Conservation (phyloP, 2,113 vertebrate genomes). For the Siniperca knerii region DNA sequence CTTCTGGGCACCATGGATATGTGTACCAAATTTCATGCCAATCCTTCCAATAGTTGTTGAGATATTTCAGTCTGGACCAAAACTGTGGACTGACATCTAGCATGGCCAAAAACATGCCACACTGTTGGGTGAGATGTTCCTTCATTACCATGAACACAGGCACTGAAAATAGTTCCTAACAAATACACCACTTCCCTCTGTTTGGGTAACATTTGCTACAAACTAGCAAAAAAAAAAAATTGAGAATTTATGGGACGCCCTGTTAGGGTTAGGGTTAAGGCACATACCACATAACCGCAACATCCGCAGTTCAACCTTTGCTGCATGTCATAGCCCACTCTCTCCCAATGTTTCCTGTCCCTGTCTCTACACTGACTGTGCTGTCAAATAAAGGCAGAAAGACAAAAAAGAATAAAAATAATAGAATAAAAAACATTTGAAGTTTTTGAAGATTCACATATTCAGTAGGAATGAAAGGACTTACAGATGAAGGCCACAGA, state of each 20-base stretch:
- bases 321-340: neutral
- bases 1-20: too few relatives aligned
- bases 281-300: too few relatives aligned
- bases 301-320: neutral
- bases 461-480: neutral
- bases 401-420: neutral
- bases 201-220: too few relatives aligned
- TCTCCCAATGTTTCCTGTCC: neutral
- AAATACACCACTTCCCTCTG: neutral
- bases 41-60: too few relatives aligned
- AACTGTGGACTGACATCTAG: too few relatives aligned
- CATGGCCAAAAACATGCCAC: neutral
- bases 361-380: neutral
- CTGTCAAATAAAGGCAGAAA: neutral
- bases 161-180: neutral
- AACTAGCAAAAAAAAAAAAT: too few relatives aligned
- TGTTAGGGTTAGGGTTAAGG: too few relatives aligned
- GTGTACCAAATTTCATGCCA: too few relatives aligned
- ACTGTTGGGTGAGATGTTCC: neutral
- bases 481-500: neutral
- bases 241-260: too few relatives aligned
- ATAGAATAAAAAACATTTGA: too few relatives aligned
- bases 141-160: neutral
- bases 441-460: neutral
- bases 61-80: too few relatives aligned